Evolutionary conservation across 92 coral and sea anemone species (phyloP), one percentile per base, ranked within the genome.

Genomic region (Palythoa caribaeorum): DNA sequence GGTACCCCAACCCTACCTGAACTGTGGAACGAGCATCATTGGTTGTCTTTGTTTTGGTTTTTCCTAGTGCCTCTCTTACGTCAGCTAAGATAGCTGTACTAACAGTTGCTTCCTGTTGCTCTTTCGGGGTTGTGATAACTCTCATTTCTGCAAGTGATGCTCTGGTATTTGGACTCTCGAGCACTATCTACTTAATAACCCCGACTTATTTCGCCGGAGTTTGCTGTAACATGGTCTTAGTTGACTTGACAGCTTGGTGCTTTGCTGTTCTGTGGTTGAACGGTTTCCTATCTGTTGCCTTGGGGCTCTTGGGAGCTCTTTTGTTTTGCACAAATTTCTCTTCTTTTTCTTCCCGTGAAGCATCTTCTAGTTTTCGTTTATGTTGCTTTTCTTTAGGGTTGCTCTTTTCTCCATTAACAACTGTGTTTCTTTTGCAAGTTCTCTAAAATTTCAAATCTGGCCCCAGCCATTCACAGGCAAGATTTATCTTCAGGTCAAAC

Each of bases 1-100:
- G 66, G 69, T 20, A 84, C 2, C 37, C 88, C 38, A 84, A 52
- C 9, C 77, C 88, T 68, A 84, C 78, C 83, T 21, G 81, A 57
- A 12, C 19, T 57, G 60, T 38, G 5, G 79, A 38, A 19, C 38
- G 79, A 4, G 79, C 73, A 19, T 83, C 87, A 83, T 83, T 83
- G 39, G 16, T 57, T 17, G 2, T 83, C 78, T 83, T 83, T 38
- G 38, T 68, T 52, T 80, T 68, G 11, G 87, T 83, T 52, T 19
- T 79, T 21, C 38, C 79, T 3, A 83, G 38, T 8, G 80, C 87
- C 52, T 83, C 80, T 83, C 71, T 83, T 47, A 79, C 17, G 44
- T 68, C 79, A 9, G 76, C 21, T 14, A 84, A 37, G 55, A 70
- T 37, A 38, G 87, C 87, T 70, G 65, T 35, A 60, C 21, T 62